These are phyloP conservation scores for Acleris holmiana DNA, from an alignment of 2,888 invertebrate species.

Conservation along the genomic window DNA sequence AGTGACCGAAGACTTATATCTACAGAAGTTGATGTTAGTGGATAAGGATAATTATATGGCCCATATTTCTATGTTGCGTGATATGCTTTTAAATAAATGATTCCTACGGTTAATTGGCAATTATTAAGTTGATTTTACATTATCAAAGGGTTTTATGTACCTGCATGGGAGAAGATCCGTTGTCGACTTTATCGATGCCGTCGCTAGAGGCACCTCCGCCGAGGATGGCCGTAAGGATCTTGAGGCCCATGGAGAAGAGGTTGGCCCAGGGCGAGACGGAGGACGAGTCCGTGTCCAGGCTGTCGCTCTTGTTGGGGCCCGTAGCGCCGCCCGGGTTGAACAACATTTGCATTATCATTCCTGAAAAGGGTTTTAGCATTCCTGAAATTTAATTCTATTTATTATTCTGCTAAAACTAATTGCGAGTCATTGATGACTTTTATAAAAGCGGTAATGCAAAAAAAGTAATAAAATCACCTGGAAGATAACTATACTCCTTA, in stretches of 20 bases:
- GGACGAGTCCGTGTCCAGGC: slow-evolving; percentile 87
- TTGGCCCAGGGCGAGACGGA: slow-evolving; percentile 95
- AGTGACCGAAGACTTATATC: slow-evolving; percentile 65
- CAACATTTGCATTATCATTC: slow-evolving; percentile 94
- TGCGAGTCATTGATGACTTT: slow-evolving; percentile 1
- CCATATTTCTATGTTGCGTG: slow-evolving; percentile 30
- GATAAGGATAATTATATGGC: slow-evolving; percentile 64
- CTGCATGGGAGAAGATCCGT: slow-evolving; percentile 95
- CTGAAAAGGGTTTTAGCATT: slow-evolving; percentile 56
- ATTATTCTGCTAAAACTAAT: slow-evolving; percentile 25
- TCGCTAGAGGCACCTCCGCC: slow-evolving; percentile 91
- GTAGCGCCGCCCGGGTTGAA: slow-evolving; percentile 87
- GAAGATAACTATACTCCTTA: slow-evolving; percentile 54
- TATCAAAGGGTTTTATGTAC: slow-evolving; percentile 72
- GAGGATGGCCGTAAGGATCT: slow-evolving; percentile 92
- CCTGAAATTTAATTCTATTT: slow-evolving; percentile 35
- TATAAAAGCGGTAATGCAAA: slow-evolving; percentile 13
- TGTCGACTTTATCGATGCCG: slow-evolving; percentile 96
- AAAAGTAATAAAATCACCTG: slow-evolving; percentile 35
- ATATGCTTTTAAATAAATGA: slow-evolving; percentile 35
- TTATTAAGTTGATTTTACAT: slow-evolving; percentile 26
- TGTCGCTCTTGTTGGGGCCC: slow-evolving; percentile 93
- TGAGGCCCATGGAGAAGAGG: slow-evolving; percentile 92
- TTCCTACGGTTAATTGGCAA: slow-evolving; percentile 40
- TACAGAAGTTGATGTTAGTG: slow-evolving; percentile 77